Conservation (phyloP, 2,888 invertebrate genomes). For the Agrypnus murinus region DNA sequence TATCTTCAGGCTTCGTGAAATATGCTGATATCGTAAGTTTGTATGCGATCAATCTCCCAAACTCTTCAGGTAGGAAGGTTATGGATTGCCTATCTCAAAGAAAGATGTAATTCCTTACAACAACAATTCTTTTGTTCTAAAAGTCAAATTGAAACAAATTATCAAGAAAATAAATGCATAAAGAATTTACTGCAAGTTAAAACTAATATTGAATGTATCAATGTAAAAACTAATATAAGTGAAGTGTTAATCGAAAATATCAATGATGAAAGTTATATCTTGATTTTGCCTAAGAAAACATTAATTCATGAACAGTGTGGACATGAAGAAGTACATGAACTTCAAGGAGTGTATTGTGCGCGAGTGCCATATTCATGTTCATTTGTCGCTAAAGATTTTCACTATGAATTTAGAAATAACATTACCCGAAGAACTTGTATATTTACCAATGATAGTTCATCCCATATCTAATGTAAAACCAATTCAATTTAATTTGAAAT, state of each 20-base stretch:
- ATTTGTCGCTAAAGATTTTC: constrained; percentile 12
- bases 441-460: not conserved
- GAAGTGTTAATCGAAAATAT: no score
- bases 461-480: not conserved
- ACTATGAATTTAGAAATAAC: not conserved
- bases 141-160: constrained; percentile 10
- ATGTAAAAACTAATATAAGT: no score
- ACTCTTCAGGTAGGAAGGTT: no score
- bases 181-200: no score
- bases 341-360: constrained; percentile 4
- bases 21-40: no score
- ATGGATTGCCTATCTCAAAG: no score
- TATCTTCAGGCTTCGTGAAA: no score
- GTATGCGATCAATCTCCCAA: no score
- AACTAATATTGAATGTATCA: no score
- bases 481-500: constrained; percentile 26
- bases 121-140: constrained; percentile 14
- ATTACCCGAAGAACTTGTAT: no score
- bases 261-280: constrained; percentile 5
- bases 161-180: constrained; percentile 28
- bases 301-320: constrained; percentile 6
- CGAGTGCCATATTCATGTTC: constrained; percentile 13
- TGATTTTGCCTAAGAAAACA: constrained; percentile 3
- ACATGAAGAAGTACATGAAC: constrained; percentile 20
- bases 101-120: constrained; percentile 3